Evolutionary conservation across 2,797 vertebrate species (phyloP), one percentile per base, ranked within the genome.

Genomic region (Aphelocoma californica): DNA sequence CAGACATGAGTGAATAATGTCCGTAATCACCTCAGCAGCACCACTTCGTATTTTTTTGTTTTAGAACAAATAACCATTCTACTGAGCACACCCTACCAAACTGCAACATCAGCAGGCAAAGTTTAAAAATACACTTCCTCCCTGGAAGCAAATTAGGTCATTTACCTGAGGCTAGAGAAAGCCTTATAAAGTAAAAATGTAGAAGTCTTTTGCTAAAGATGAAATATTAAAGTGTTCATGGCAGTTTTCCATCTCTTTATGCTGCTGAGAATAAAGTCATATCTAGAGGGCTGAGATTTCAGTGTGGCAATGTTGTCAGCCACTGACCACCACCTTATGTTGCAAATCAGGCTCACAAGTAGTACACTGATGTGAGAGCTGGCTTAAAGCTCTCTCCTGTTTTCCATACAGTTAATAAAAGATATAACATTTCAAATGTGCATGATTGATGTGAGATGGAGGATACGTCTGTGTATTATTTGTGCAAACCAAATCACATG

Each of bases 131-230:
- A 61, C 18, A 14, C 40, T 88, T 92, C 73, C 20, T 53, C 60
- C 34, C 10, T 58, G 53, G 66, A 78, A 90, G 88, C 12, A 2
- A 84, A 75, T 72, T 25, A 79, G 12, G 14, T 87, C 31, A 69
- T 71, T 89, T 81, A 87, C 72, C 78, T 40, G 65, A 80, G 57
- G 57, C 67, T 91, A 86, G 28, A 95, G 54, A 90, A 95, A 82
- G 50, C 45, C 70, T 87, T 72, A 17, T 50, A 57, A 81, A 92
- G 65, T 87, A 65, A 93, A 87, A 85, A 65, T n/a, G 5, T 50
- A 53, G 25, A 92, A 51, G 2, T 20, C 3, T 86, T 91, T 93
- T 89, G n/a, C 36, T 51, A 87, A 61, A 58, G 36, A 44, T 72
- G 29, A 79, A 72, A 62, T 75, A 58, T 0, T 1, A 28, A 61